Base-by-base conservation (phyloP, 53 echinoderm and acorn worm species). In the Luidia sarsii region DNA sequence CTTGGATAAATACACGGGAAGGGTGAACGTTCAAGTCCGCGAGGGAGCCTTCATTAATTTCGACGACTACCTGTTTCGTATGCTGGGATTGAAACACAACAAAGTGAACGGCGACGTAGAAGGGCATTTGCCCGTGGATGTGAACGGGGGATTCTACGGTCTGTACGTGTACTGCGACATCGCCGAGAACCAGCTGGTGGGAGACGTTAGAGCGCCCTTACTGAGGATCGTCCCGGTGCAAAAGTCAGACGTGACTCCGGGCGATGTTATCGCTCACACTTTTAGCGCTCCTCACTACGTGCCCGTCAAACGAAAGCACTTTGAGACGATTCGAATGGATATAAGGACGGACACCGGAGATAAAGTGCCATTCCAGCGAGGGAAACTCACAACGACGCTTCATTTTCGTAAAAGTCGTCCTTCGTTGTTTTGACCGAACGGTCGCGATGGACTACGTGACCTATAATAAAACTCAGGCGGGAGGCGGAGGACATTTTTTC, bases 111-210 rank as follows among this genome's bases (percentile, higher is more conserved):
- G 35, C 19, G 36, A 23, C 13, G 46, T 27, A 2, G 39, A 34
- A 9, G 65, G 53, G 15, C 16, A 49, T 29, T 24, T 87, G 43
- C 79, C 87, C 20, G 35, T 84, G 2, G 84, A 91, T 20, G 73
- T 88, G 3, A 83, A 88, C 51, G 62, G 70, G 30, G 67, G 82
- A 6, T 70, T 91, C 18, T 72, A 84, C 39, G 73, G 83, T 39
- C 64, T 91, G 33, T 91, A 83, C 64, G 61, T 91, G 21, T 91
- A 91, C 33, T 72, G 67, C 57, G 87, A 87, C 55, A 86, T 83
- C 0, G 64, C 63, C 0, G 46, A 82, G 33, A 25, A 67, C 29
- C 86, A 93, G 33, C 34, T 71, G 25, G 90, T 94, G 9, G 94
- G 94, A 1, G 89, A 89, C 57, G 45, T 67, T 0, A 71, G 65